Evolutionary conservation across 1,140 invertebrate genomes (phyloP).

Genomic region (honey bee (Apis mellifera)): DNA sequence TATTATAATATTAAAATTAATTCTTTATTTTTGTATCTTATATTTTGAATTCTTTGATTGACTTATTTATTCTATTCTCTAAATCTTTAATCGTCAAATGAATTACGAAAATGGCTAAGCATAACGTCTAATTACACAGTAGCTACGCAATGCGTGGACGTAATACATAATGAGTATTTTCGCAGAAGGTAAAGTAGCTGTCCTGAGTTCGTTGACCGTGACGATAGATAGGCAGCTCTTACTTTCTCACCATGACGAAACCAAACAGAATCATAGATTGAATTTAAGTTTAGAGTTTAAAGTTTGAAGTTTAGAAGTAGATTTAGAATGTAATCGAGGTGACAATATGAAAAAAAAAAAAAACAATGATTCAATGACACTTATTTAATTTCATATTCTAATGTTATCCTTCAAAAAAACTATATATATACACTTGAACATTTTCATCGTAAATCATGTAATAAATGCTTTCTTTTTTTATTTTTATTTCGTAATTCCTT

Average conservation of each 20-base stretch:
- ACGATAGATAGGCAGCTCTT: slow-evolving; percentile 62
- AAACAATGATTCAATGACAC: slow-evolving; percentile 13
- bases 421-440: neutral
- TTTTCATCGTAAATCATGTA: neutral
- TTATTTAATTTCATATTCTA: slow-evolving; percentile 18
- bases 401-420: neutral
- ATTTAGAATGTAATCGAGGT: neutral
- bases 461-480: neutral
- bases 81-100: neutral
- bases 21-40: too few species aligned
- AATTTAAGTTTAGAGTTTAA: neutral
- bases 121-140: slow-evolving; percentile 33
- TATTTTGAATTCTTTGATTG: neutral
- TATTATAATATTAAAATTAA: too few species aligned
- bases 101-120: slow-evolving; percentile 21
- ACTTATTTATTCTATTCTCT: neutral
- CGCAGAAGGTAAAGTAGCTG: slow-evolving; percentile 51
- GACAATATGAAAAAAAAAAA: neutral
- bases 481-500: neutral
- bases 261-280: slow-evolving; percentile 1
- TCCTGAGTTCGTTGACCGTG: slow-evolving; percentile 68
- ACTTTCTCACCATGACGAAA: slow-evolving; percentile 62
- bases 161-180: slow-evolving; percentile 44
- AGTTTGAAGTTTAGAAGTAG: slow-evolving; percentile 6
- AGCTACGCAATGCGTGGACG: slow-evolving; percentile 49